A percentile compares a stretch with the other conserved stretches of the same genome.
These are phyloP conservation scores for Brachyrhaphis roseni DNA, from an alignment of 2,797 vertebrate genomes.

Conservation along the genomic window DNA sequence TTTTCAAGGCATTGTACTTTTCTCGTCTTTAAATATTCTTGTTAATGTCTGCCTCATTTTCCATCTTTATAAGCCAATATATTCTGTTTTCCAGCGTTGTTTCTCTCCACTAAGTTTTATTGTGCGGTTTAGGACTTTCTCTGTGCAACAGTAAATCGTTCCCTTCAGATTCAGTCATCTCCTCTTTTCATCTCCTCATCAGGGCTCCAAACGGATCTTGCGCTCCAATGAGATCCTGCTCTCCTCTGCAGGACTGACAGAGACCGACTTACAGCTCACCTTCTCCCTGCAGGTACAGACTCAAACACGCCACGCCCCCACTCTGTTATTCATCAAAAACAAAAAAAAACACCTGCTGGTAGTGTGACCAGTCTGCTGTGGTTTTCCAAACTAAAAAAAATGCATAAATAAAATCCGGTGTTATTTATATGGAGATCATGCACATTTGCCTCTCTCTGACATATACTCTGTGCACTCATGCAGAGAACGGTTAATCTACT, in stretches of 20 bases:
- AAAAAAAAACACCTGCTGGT: neutral
- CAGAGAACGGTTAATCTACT: constrained; percentile 14
- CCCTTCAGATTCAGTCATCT: constrained; percentile 13
- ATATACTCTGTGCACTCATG: constrained; percentile 15
- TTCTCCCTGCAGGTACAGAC: constrained; percentile 89
- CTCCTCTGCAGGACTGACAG: constrained; percentile 85
- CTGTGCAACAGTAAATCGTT: constrained; percentile 16
- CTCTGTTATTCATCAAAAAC: neutral
- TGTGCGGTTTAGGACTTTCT: constrained; percentile 45
- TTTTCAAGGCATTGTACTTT: neutral
- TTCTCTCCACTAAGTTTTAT: constrained; percentile 20
- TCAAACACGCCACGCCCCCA: neutral
- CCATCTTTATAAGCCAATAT: constrained; percentile 11
- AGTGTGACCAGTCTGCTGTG: neutral
- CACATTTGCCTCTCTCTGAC: neutral
- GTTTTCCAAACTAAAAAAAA: neutral
- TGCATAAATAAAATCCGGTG: no score
- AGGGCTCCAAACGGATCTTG: constrained; percentile 93
- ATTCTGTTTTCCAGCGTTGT: constrained; percentile 10
- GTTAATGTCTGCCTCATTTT: constrained; percentile 21
- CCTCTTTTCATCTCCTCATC: constrained; percentile 57
- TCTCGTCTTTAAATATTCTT: constrained; percentile 6
- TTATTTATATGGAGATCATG: neutral
- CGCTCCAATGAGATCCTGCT: constrained; percentile 92
- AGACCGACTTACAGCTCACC: constrained; percentile 91